A percentile compares a stretch with the other conserved stretches of the same genome.
These are phyloP conservation scores for Drosophila melanosoma DNA, from an alignment of 2,888 invertebrate species.

Conservation along the genomic window DNA sequence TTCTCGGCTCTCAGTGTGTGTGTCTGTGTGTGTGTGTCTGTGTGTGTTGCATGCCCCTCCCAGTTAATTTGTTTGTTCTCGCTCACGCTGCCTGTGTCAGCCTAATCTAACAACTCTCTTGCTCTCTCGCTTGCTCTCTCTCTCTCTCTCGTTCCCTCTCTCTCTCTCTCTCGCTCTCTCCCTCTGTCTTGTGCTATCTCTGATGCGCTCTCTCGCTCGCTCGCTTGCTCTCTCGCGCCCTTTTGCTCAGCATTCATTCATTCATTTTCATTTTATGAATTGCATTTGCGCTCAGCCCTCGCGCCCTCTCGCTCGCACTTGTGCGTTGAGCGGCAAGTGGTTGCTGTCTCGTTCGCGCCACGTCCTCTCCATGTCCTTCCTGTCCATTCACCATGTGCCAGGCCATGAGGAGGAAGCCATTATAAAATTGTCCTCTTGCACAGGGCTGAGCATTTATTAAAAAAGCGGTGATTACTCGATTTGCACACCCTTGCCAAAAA, in stretches of 20 bases:
- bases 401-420: constrained; percentile 65
- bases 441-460: constrained; percentile 60
- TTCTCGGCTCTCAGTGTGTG: constrained; percentile 21
- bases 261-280: constrained; percentile 46
- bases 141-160: constrained; percentile 20
- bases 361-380: constrained; percentile 40
- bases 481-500: constrained; percentile 49
- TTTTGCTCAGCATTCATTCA: constrained; percentile 51
- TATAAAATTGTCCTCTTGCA: constrained; percentile 54
- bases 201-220: constrained; percentile 22
- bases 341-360: constrained; percentile 13
- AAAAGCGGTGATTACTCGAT: constrained; percentile 69
- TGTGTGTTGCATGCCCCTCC: constrained; percentile 68
- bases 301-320: constrained; percentile 31
- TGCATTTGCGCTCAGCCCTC: constrained; percentile 44
- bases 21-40: constrained; percentile 28
- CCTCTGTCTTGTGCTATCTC: constrained; percentile 38
- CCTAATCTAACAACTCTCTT: constrained; percentile 28
- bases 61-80: constrained; percentile 75
- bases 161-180: constrained; percentile 1
- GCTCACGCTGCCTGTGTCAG: constrained; percentile 34
- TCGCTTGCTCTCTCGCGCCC: constrained; percentile 15
- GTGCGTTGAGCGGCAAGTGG: not conserved
- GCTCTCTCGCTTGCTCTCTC: constrained; percentile 20
- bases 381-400: constrained; percentile 38